These are phyloP conservation scores for Abrostola triplasia DNA, from an alignment of 2,888 invertebrate genomes.

Conservation along the genomic window DNA sequence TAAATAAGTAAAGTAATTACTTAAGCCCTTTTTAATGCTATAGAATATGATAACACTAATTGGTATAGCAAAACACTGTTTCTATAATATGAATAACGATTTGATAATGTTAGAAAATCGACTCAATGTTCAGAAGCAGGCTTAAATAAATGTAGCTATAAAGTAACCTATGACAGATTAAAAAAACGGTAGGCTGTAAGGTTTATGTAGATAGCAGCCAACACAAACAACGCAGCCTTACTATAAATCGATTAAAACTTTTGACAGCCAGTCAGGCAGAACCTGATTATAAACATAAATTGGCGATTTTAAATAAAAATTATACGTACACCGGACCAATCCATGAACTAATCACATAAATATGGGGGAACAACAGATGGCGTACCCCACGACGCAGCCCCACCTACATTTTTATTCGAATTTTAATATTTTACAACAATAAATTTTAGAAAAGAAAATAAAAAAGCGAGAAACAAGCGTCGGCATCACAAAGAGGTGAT, in stretches of 20 bases:
- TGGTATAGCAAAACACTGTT: conserved; percentile 27
- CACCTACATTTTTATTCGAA: conserved; percentile 69
- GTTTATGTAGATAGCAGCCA: conserved; percentile 26
- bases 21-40: conserved; percentile 14
- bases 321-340: conserved; percentile 71
- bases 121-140: conserved; percentile 22
- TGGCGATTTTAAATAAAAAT: conserved; percentile 82
- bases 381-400: conserved; percentile 69
- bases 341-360: conserved; percentile 83
- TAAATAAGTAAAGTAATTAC: conserved; percentile 45
- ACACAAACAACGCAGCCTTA: conserved; percentile 44
- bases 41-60: conserved; percentile 35
- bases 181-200: conserved; percentile 12
- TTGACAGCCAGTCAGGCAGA: conserved; percentile 59
- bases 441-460: conserved; percentile 76
- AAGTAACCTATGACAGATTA: conserved; percentile 38
- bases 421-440: conserved; percentile 81
- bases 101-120: conserved; percentile 24
- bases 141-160: conserved; percentile 22
- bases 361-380: conserved; percentile 82
- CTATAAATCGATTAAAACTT: conserved; percentile 58
- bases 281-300: conserved; percentile 80
- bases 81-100: conserved; percentile 34
- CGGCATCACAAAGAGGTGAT: conserved; percentile 80
- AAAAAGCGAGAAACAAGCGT: conserved; percentile 64